phyloP scores from a whole-genome alignment of 2,113 vertebrate species.

The Pseudopipra pipra region DNA sequence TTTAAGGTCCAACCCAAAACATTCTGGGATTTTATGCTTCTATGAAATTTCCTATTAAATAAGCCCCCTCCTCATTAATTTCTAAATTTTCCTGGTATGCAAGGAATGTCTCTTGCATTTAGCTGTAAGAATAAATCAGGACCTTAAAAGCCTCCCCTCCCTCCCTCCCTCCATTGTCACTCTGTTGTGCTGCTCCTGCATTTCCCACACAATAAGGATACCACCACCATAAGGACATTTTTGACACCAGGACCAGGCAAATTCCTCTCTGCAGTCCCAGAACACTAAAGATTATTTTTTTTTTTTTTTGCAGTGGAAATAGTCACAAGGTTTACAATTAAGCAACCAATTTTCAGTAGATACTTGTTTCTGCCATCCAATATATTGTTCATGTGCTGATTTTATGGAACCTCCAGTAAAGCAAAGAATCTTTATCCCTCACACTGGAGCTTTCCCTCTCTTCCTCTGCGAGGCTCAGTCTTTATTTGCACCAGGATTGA shows the following conservation, averaged over 20 bases:
- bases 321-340: not conserved
- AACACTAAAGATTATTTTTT: not conserved
- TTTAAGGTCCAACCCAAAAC: not conserved
- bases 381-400: accelerated
- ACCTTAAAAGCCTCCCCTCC: not conserved
- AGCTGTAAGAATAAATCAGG: not conserved
- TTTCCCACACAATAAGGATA: not conserved
- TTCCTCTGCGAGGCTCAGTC: not conserved
- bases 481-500: conserved; percentile 21
- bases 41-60: not conserved
- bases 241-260: not conserved
- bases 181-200: not conserved
- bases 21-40: too few species aligned
- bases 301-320: not conserved
- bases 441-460: not conserved
- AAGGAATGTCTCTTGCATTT: not conserved
- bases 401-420: not conserved
- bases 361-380: not conserved
- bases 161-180: accelerated
- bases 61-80: not conserved
- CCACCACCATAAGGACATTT: not conserved
- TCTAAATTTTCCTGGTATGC: not conserved
- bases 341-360: not conserved
- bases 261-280: not conserved
- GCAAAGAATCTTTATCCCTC: not conserved